Percentiles rank a stretch among this genome's conserved stretches.
Evolutionary conservation across 2,113 vertebrate species (phyloP).

Genomic region (Anhinga rufa): DNA sequence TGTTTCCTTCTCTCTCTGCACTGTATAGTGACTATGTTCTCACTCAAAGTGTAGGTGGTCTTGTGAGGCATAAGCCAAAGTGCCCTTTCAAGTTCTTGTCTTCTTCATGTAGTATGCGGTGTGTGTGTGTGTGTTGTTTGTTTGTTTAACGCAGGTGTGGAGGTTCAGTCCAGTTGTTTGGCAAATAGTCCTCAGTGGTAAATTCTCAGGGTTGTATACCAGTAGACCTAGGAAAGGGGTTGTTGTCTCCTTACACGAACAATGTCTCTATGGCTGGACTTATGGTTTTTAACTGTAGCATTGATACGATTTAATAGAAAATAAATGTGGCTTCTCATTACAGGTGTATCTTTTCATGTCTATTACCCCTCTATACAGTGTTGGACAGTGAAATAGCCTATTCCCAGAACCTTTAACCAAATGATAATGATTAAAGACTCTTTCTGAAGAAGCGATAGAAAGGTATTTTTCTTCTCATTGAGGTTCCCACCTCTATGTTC

Average conservation of each 20-base stretch:
- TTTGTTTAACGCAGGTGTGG: not conserved
- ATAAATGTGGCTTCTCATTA: not conserved
- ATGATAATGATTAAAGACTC: not conserved
- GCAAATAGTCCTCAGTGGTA: not conserved
- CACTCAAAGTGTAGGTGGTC: not conserved
- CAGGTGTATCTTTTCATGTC: not conserved
- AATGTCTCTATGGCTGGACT: not conserved
- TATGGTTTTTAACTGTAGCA: not conserved
- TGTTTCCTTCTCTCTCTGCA: not conserved
- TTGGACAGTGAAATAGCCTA: not conserved
- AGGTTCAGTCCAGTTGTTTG: not conserved
- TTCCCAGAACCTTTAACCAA: not conserved
- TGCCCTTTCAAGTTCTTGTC: not conserved
- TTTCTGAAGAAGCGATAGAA: not conserved
- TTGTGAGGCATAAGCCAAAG: not conserved
- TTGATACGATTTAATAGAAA: not conserved
- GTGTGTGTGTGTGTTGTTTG: not conserved
- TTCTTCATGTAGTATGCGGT: not conserved
- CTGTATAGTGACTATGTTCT: not conserved
- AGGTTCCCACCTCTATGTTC: not conserved
- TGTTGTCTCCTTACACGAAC: not conserved
- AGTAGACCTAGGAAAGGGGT: not conserved
- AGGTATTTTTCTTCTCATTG: not conserved
- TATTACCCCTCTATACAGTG: not conserved
- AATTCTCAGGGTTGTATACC: not conserved